Evolutionary conservation across 2,797 vertebrate genomes (phyloP).

Genomic region (Anguilla anguilla): DNA sequence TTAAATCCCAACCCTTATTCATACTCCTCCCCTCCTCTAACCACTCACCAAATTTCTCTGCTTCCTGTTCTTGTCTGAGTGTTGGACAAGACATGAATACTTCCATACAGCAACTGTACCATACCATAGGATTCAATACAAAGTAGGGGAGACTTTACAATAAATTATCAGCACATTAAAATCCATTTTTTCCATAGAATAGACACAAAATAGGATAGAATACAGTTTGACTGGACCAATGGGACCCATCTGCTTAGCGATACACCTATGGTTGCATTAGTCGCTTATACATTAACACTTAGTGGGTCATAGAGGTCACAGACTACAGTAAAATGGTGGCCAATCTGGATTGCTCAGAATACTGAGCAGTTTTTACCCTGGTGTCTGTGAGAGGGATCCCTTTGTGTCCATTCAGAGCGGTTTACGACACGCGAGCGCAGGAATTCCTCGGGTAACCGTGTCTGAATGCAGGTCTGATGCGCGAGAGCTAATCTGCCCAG

Average conservation of each 20-base stretch:
- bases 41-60: neutral
- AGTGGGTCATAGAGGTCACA: neutral
- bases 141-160: neutral
- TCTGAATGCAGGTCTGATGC: slow-evolving; percentile 4
- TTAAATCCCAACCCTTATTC: too few species aligned
- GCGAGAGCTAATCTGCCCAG: slow-evolving; percentile 14
- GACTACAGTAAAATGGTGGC: neutral
- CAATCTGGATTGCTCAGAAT: neutral
- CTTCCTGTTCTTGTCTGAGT: neutral
- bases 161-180: neutral
- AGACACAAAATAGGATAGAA: neutral
- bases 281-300: neutral
- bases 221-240: neutral
- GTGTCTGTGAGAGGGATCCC: neutral
- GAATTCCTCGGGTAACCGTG: neutral
- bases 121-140: too few species aligned
- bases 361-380: neutral
- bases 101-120: neutral
- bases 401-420: neutral
- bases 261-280: neutral
- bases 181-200: neutral
- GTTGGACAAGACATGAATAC: neutral
- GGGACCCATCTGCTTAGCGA: neutral
- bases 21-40: neutral
- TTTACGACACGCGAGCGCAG: neutral